Base-by-base conservation (phyloP, 2,888 invertebrate genomes). In the Aromia moschata region DNA sequence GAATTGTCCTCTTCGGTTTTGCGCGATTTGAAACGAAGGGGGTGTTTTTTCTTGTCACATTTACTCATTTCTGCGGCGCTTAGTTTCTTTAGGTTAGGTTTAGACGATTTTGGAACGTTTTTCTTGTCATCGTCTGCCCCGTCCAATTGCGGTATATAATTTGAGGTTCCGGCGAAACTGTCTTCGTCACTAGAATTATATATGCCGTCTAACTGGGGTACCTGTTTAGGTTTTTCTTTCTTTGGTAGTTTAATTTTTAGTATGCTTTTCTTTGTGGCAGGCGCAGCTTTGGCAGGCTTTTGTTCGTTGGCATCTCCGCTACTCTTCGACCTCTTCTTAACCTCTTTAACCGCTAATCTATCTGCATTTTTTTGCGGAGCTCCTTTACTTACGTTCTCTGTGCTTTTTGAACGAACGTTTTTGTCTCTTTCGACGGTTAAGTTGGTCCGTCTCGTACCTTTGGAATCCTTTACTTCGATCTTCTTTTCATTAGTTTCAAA, bases 11-110 rank as follows among this genome's bases (percentile, higher is more conserved):
- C 67, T 46, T 68, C 25, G 45, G 55, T 56, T n/a, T n/a, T n/a
- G 9, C 40, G 11, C 0, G 62, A 49, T 60, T 66, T 73, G 15
- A 70, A 43, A 36, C 69, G 64, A 55, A 60, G 64, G 14, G 66
- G 56, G 51, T 70, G 72, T 38, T 54, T 53, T 58, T 69, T 74
- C 36, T 51, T 15, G 9, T 62, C 37, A 57, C 70, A 68, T 15
- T 37, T 44, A 30, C 58, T 17, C 33, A 53, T 16, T 15, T 18
- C 33, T n/a, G 51, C 18, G 45, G 60, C 16, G 55, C 62, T 55
- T 52, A 76, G 65, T 56, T 74, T 70, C 62, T 69, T 70, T 15
- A 72, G 67, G 61, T 74, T 76, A 18, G 74, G 74, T 68, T 72
- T 76, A 60, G 64, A 72, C 72, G 40, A 46, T 12, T 37, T 55